phyloP scores from a whole-genome alignment of 1,140 invertebrate species.

The Camponotus pennsylvanicus region DNA sequence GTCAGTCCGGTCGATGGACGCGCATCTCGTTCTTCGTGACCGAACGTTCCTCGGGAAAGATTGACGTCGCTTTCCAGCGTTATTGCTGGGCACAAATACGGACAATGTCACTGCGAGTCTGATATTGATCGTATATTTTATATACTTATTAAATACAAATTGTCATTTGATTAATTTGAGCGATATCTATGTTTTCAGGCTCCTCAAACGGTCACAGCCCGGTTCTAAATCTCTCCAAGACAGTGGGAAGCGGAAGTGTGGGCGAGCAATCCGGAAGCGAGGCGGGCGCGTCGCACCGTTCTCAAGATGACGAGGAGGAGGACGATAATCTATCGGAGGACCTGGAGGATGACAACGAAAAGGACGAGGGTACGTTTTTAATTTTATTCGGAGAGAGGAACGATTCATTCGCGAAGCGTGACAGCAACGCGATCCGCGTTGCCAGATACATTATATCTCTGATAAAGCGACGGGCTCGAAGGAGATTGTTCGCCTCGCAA shows the following conservation, averaged over 20 bases:
- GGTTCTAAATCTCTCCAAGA: constrained; percentile 95
- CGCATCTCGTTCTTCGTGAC: constrained; percentile 58
- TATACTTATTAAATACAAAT: neutral
- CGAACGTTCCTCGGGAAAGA: constrained; percentile 44
- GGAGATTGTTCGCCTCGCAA: constrained; percentile 55
- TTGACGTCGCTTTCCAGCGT: constrained; percentile 49
- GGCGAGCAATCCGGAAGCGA: constrained; percentile 89
- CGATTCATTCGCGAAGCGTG: neutral
- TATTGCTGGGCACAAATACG: constrained; percentile 39
- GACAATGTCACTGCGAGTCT: constrained; percentile 2
- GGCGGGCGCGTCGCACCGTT: constrained; percentile 88
- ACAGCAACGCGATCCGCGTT: neutral
- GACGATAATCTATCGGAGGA: constrained; percentile 92
- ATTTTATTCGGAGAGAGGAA: neutral
- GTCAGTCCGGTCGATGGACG: constrained; percentile 73
- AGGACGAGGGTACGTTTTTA: constrained; percentile 91
- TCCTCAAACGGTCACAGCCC: constrained; percentile 96
- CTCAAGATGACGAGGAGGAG: constrained; percentile 91
- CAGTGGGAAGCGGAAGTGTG: constrained; percentile 90
- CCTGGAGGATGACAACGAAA: constrained; percentile 94
- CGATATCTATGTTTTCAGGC: constrained; percentile 85
- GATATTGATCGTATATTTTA: neutral
- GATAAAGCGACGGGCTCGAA: constrained; percentile 2
- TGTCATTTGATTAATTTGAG: neutral
- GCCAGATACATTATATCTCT: constrained; percentile 34